phyloP scores from a whole-genome alignment of 1,140 invertebrate species.

The Dendroctonus valens region DNA sequence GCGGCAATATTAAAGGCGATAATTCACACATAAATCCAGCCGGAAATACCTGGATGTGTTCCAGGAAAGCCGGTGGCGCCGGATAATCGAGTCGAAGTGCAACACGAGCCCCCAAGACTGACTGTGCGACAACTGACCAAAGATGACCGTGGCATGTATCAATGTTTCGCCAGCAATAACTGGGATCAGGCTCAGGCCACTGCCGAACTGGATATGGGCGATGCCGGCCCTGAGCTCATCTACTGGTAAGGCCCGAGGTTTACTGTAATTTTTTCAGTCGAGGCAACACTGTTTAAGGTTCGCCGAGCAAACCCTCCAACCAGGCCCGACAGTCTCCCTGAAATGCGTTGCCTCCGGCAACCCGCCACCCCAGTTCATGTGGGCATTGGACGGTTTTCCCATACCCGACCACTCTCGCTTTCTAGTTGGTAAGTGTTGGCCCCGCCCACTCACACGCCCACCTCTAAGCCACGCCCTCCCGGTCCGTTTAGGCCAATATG shows the following conservation, averaged over 20 bases:
- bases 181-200: slow-evolving; percentile 82
- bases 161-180: slow-evolving; percentile 84
- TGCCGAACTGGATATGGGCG: slow-evolving; percentile 78
- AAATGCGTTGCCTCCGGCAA: slow-evolving; percentile 90
- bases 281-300: slow-evolving; percentile 53
- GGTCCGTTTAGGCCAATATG: slow-evolving; percentile 63
- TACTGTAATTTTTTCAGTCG: not conserved
- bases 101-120: slow-evolving; percentile 55
- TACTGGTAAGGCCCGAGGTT: slow-evolving; percentile 58
- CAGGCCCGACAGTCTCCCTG: slow-evolving; percentile 82
- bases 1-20: not conserved
- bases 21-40: too few species aligned
- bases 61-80: slow-evolving; percentile 61
- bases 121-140: slow-evolving; percentile 69
- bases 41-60: not conserved
- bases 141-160: slow-evolving; percentile 84
- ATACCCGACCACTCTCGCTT: slow-evolving; percentile 73
- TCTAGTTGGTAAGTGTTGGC: slow-evolving; percentile 63
- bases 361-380: slow-evolving; percentile 85
- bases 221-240: slow-evolving; percentile 79
- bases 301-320: slow-evolving; percentile 84
- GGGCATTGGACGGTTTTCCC: slow-evolving; percentile 85
- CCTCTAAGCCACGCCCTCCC: too few species aligned
- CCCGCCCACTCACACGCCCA: not conserved
- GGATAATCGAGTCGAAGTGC: slow-evolving; percentile 59